Percentiles rank a stretch among this genome's conserved stretches.
Evolutionary conservation across 2,888 invertebrate species (phyloP).

Genomic region (Drosophila paramelanica): DNA sequence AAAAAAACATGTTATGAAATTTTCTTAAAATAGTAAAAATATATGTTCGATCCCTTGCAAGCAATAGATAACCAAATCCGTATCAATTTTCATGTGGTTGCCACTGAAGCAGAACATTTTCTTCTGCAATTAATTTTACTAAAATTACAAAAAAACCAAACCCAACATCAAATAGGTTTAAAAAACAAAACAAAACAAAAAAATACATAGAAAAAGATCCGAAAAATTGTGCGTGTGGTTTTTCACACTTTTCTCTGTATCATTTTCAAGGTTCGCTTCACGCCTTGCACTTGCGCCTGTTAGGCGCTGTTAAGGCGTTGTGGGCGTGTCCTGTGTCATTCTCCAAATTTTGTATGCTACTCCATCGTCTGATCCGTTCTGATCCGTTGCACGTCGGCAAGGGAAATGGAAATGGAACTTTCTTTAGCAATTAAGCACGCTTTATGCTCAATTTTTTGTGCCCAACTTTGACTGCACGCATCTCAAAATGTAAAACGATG

Average conservation of each 20-base stretch:
- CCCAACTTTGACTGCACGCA: slow-evolving; percentile 51
- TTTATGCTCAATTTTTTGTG: slow-evolving; percentile 75
- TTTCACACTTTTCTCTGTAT: slow-evolving; percentile 66
- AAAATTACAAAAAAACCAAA: slow-evolving; percentile 66
- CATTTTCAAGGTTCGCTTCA: slow-evolving; percentile 49
- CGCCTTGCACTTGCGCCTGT: slow-evolving; percentile 58
- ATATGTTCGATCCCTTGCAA: too few species aligned
- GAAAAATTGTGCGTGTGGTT: slow-evolving; percentile 62
- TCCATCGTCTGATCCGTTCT: slow-evolving; percentile 63
- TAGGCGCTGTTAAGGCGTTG: neutral
- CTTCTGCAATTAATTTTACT: slow-evolving; percentile 81
- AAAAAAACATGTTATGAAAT: neutral
- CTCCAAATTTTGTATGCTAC: slow-evolving; percentile 72
- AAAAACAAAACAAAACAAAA: neutral
- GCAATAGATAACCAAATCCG: slow-evolving; percentile 36
- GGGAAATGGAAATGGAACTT: slow-evolving; percentile 59
- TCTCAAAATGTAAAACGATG: slow-evolving; percentile 72
- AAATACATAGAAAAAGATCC: neutral
- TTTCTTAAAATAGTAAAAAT: neutral
- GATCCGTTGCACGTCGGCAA: slow-evolving; percentile 16
- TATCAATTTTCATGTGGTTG: slow-evolving; percentile 54
- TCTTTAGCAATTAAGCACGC: slow-evolving; percentile 77
- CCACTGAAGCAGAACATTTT: slow-evolving; percentile 45
- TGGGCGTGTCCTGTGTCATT: slow-evolving; percentile 75
- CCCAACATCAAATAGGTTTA: slow-evolving; percentile 45